Base-by-base conservation (phyloP, 2,113 vertebrate genomes). In the Diadophis punctatus region DNA sequence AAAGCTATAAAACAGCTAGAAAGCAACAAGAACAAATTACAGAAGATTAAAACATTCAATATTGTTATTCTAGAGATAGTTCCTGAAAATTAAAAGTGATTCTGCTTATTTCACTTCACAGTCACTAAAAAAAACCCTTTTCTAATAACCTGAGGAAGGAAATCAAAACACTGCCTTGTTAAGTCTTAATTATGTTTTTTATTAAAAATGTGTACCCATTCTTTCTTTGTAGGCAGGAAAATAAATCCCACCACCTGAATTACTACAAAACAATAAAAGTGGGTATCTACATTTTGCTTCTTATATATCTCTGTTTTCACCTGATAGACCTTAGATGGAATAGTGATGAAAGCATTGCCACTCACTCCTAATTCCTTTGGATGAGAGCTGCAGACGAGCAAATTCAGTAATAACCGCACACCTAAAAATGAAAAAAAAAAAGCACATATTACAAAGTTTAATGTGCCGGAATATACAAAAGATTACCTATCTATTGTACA, bases 401-500 rank as follows among this genome's bases (percentile, higher is more conserved):
- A 98, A 99, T 96, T 99, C 99, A 0, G 99, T 99, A 93, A 99
- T 93, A 92, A 99, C 98, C 0, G 99, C 99, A 94, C 98, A 99
- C 85, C 99, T 99, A 96, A n/a, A 48, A 7, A 34, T 18, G 52
- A 0, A 1, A 30, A 68, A 3, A 68, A 2, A 1, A 8, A 8
- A 0, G 84, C 9, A 56, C 8, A 7, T 49, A 39, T 85, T 49
- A 86, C 20, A 3, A 4, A 27, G 8, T 84, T 48, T 43, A 51
- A 27, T 52, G 1, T 48, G 34, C 23, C 8, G 53, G 6, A 39
- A 87, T 46, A 63, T 39, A 53, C 4, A 74, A 55, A 88, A 18
- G 49, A 80, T 68, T 68, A 52, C 30, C 30, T 34, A 46, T 27
- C 16, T 43, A n/a, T 27, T 68, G 63, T 68, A 16, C 8, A 5